A percentile compares a stretch with the other conserved stretches of the same genome.
phyloP scores from a whole-genome alignment of 2,113 vertebrate species.

The Tragelaphus scriptus region DNA sequence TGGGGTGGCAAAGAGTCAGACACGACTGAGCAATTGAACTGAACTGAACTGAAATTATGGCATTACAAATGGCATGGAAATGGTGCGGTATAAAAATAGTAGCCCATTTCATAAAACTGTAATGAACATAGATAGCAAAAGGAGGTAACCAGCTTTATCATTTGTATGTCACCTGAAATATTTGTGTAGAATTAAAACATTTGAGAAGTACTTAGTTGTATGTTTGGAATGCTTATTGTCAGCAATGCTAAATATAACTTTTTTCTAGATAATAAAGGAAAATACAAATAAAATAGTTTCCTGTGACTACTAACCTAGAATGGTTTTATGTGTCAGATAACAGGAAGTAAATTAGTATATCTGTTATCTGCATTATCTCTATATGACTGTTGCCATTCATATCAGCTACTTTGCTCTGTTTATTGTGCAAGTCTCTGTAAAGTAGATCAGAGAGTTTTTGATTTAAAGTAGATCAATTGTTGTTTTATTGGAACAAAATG shows the following conservation, averaged over 20 bases:
- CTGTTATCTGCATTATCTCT: conserved; percentile 14
- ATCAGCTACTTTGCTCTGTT: not conserved
- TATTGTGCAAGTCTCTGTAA: not conserved
- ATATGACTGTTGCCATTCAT: not conserved
- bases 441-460: not conserved
- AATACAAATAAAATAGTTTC: conserved; percentile 59
- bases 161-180: conserved; percentile 35
- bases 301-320: conserved; percentile 43
- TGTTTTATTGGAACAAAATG: not conserved
- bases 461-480: not conserved
- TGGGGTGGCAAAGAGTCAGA: too few species aligned
- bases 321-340: conserved; percentile 16
- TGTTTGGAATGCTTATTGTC: conserved; percentile 3
- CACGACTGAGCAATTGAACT: too few species aligned
- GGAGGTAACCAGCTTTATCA: not conserved
- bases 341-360: conserved; percentile 33
- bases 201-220: not conserved
- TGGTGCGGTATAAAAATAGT: not conserved
- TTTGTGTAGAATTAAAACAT: conserved; percentile 30
- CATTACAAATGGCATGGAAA: conserved; percentile 33
- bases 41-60: not conserved
- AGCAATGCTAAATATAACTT: conserved; percentile 51
- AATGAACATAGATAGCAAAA: not conserved
- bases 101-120: not conserved
- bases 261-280: conserved; percentile 38